Percentiles rank a stretch among this genome's conserved stretches.
Evolutionary conservation across 2,888 invertebrate species (phyloP).

Genomic region (Ormyrus nitidulus): DNA sequence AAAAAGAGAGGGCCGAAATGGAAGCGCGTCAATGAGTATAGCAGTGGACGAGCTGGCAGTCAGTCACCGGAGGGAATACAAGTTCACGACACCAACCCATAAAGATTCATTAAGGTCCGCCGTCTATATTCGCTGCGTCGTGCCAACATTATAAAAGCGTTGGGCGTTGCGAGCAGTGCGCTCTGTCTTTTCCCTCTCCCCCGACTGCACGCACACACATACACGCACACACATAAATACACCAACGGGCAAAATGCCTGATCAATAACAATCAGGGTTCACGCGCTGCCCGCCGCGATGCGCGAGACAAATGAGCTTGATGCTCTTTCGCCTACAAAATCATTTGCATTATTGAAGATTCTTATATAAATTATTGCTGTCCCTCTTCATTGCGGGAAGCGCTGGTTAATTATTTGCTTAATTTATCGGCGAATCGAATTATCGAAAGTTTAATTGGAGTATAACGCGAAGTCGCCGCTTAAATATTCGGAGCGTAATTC

Average conservation of each 20-base stretch:
- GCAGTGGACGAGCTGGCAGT: slow-evolving; percentile 69
- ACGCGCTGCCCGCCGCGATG: not conserved
- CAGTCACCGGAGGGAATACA: slow-evolving; percentile 74
- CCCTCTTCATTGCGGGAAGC: not conserved
- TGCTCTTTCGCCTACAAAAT: slow-evolving; percentile 22
- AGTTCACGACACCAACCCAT: slow-evolving; percentile 75
- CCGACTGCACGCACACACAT: not conserved
- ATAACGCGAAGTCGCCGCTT: too few species aligned
- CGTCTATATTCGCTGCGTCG: slow-evolving; percentile 72
- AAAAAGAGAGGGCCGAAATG: slow-evolving; percentile 45
- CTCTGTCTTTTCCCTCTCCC: slow-evolving; percentile 7
- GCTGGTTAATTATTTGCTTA: slow-evolving; percentile 1
- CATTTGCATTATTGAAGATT: slow-evolving; percentile 29
- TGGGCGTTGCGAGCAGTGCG: slow-evolving; percentile 39
- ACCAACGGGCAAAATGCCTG: slow-evolving; percentile 66
- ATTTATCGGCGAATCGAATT: slow-evolving; percentile 9
- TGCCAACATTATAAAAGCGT: slow-evolving; percentile 71
- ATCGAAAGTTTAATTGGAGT: not conserved
- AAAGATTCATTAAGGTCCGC: slow-evolving; percentile 75
- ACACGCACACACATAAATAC: not conserved
- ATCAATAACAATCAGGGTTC: slow-evolving; percentile 71
- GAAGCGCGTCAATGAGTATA: slow-evolving; percentile 67
- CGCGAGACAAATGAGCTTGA: slow-evolving; percentile 41
- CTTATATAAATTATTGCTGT: not conserved
- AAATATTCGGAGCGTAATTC: too few species aligned